These are phyloP conservation scores for Cataglyphis cursor DNA, from an alignment of 2,888 invertebrate genomes.

Conservation along the genomic window DNA sequence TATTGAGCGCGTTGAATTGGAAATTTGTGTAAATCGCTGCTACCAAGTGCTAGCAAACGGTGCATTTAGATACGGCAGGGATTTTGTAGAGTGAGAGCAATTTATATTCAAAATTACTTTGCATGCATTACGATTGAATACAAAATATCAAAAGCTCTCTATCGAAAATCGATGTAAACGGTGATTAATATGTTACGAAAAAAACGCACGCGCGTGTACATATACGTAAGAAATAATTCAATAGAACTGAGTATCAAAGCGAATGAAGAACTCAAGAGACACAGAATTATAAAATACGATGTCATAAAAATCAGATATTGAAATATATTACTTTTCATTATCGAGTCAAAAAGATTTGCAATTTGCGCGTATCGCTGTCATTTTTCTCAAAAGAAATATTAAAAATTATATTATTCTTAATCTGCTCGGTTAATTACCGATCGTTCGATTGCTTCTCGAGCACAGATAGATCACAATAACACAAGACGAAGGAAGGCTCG, in stretches of 20 bases:
- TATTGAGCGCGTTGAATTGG: conserved; percentile 54
- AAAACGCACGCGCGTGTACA: neutral
- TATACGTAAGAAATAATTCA: neutral
- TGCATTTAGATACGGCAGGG: conserved; percentile 46
- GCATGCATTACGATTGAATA: conserved; percentile 47
- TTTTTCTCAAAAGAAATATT: neutral
- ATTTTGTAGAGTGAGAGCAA: conserved; percentile 44
- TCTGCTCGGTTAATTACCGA: conserved; percentile 30
- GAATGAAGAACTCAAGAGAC: neutral
- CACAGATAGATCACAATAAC: conserved; percentile 64
- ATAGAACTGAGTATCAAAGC: neutral
- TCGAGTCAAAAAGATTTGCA: neutral
- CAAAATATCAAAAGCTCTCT: conserved; percentile 35
- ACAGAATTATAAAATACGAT: neutral
- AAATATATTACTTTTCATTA: neutral
- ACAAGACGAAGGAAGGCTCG: conserved; percentile 67
- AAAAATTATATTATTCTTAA: conserved; percentile 49
- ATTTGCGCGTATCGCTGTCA: neutral
- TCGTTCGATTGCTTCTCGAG: conserved; percentile 40
- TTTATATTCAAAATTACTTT: conserved; percentile 54
- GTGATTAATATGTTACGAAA: conserved; percentile 28
- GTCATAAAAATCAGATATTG: neutral
- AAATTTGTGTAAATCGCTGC: conserved; percentile 55
- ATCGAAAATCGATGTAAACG: conserved; percentile 41
- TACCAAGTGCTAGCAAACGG: conserved; percentile 47